Conservation (phyloP, 2,797 vertebrate species). For the Numenius phaeopus region DNA sequence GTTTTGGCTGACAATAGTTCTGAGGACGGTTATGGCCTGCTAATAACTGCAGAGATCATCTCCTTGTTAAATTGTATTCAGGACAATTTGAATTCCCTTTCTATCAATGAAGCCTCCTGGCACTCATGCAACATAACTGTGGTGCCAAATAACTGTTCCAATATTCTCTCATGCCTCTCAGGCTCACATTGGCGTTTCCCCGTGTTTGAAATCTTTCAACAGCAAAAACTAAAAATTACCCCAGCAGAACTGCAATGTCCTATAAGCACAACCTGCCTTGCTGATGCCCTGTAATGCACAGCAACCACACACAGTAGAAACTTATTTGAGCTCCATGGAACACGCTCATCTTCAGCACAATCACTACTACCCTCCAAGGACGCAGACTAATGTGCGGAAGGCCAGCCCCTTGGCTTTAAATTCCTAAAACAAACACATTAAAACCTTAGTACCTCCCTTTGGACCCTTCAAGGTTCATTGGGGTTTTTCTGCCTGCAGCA, state of each 20-base stretch:
- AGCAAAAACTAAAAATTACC: neutral
- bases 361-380: neutral
- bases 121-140: neutral
- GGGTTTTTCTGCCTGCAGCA: neutral
- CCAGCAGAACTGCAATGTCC: neutral
- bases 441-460: neutral
- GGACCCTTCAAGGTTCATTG: neutral
- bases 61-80: neutral
- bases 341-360: neutral
- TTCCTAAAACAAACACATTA: neutral
- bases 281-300: neutral
- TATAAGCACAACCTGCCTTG: neutral
- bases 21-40: neutral
- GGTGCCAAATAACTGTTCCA: neutral
- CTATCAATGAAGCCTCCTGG: neutral
- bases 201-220: neutral
- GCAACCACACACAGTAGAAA: neutral
- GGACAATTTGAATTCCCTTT: neutral
- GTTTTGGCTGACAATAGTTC: neutral
- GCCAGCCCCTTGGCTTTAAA: neutral
- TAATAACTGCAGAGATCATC: constrained; percentile 1
- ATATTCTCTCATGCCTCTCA: neutral
- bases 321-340: neutral
- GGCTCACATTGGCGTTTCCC: neutral
- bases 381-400: neutral